Evolutionary conservation across 2,797 vertebrate genomes (phyloP).

Genomic region (Xenopus petersii): DNA sequence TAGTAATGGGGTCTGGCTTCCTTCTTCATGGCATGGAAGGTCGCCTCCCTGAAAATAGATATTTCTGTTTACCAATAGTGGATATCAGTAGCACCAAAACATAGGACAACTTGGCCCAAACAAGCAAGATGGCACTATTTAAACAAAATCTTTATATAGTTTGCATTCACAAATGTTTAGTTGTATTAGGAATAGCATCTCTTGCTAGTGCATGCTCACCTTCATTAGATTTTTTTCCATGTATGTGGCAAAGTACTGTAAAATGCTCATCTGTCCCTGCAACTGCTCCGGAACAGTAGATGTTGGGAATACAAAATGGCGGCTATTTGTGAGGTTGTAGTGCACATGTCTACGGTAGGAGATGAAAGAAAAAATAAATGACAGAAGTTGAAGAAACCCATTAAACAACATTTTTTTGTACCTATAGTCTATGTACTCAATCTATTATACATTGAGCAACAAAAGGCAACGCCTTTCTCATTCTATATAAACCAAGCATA

Average conservation of each 20-base stretch:
- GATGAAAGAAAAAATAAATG: conserved; percentile 34
- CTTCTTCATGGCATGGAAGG: conserved; percentile 73
- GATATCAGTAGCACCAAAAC: neutral
- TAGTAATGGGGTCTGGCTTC: conserved; percentile 64
- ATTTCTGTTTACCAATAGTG: no score
- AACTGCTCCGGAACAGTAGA: conserved; percentile 83
- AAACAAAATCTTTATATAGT: no score
- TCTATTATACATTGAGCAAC: no score
- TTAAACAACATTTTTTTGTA: no score
- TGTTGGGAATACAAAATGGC: conserved; percentile 83
- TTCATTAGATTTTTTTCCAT: conserved; percentile 98
- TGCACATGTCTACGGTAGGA: conserved; percentile 75
- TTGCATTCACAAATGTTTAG: no score
- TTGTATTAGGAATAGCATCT: no score
- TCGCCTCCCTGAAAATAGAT: conserved; percentile 80
- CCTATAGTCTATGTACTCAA: no score
- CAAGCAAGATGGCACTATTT: no score
- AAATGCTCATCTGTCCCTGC: conserved; percentile 83
- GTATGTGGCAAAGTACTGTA: conserved; percentile 89
- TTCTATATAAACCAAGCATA: no score
- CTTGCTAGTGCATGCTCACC: conserved; percentile 59
- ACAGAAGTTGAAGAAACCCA: no score
- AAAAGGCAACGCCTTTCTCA: no score
- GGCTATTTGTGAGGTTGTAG: conserved; percentile 91
- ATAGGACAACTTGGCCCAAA: neutral